Base-by-base conservation (phyloP, 92 coral and sea anemone genomes). In the Zoanthus sociatus region DNA sequence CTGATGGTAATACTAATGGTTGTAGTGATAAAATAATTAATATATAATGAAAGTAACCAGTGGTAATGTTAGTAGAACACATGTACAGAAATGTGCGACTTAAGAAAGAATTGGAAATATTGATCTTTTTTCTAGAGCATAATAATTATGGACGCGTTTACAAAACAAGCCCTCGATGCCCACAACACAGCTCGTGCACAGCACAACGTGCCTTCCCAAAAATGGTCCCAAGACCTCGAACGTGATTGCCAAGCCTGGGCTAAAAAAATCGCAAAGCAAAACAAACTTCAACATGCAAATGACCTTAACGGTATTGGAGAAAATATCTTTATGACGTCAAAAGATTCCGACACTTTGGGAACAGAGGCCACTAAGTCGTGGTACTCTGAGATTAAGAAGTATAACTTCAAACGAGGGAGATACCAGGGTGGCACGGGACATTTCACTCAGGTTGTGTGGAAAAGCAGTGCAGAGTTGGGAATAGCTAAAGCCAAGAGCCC, bases 401-500 rank as follows among this genome's bases (percentile, higher is more conserved):
- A 58, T 15, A 58, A 58, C n/a, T 58, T 58, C 20, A 58, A 17
- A 10, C 66, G 66, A 13, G 66, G 66, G n/a, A 6, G 66, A 4
- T 58, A 58, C n/a, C 66, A 58, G 66, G 66, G 66, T 5, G 66
- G 66, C 17, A 58, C 66, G n/a, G 66, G 66, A 5, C 66, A 58
- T 17, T 58, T 58, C 20, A 58, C 66, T 17, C 69, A 61, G 21
- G 69, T 61, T 17, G 69, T 61, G 26, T 61, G 69, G 69, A 61
- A 61, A 61, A 61, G 69, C 69, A 61, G 69, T 61, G 69, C 69
- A 16, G 69, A 61, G 69, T 20, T 61, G 69, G 69, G 69, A 1
- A 61, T 61, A 61, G 69, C 69, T 18, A 61, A 61, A 18, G 69
- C 69, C 16, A 61, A 61, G 69, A 61, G 69, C 5, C 9, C 69